Base-by-base conservation (phyloP, 2,113 vertebrate species). In the Lutjanus erythropterus region DNA sequence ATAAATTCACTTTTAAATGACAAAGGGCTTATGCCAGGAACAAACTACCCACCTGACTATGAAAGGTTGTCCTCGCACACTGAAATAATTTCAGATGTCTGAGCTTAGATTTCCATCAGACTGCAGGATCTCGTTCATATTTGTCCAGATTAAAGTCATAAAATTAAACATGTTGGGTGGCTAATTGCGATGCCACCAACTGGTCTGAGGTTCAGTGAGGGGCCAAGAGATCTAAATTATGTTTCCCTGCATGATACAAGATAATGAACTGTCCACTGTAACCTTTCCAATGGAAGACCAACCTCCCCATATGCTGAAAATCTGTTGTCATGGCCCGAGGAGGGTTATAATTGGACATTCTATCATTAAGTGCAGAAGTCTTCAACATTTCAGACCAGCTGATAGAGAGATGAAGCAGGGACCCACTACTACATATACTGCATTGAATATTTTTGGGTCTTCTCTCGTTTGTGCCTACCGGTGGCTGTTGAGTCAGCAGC, bases 241-340 rank as follows among this genome's bases (percentile, higher is more conserved):
- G 39, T 39, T 68, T 75, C 62, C 25, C 1, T 60, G 42, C 46
- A 59, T 50, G 41, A 16, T 42, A 29, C 8, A 23, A 37, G 33
- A 84, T 75, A 71, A 78, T 66, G 18, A 80, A 49, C 19, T 49
- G 47, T 18, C 39, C 39, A 29, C 16, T 37, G 37, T 60, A 23
- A 49, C 53, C 12, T 49, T n/a, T 11, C 18, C 53, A 39, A 35
- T 12, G 6, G n/a, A 42, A 33, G 18, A 44, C 42, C 6, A 60
- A 60, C 33, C 15, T 44, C 21, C 35, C 39, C 21, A 35, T 64
- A 33, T 21, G 11, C 18, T 53, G 27, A 46, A 41, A 42, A 39
- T 41, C 12, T 23, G 44, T 39, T 46, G n/a, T 70, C 61, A 49
- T 27, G 44, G 47, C 27, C 42, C 53, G 39, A 50, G 64, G 56